A percentile compares a stretch with the other conserved stretches of the same genome.
These are phyloP conservation scores for Cranoglanis bouderius DNA, from an alignment of 2,113 vertebrate species.

Conservation along the genomic window DNA sequence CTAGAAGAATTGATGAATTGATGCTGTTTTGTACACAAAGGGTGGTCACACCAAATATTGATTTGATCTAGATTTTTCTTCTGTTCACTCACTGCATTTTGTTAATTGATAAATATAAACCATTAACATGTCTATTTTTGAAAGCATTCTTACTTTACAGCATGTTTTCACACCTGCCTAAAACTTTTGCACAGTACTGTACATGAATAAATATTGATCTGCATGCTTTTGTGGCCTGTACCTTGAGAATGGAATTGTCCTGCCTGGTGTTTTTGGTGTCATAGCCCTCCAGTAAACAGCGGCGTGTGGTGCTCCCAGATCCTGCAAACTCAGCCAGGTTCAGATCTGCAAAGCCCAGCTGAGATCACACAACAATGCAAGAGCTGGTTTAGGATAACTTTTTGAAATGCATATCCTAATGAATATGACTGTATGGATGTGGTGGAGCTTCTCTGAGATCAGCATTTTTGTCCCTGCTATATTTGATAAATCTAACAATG, in stretches of 20 bases:
- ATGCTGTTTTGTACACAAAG: too few relatives aligned
- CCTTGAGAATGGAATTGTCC: constrained; percentile 99
- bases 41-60: too few relatives aligned
- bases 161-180: too few relatives aligned
- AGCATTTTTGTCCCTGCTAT: background rate
- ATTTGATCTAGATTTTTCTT: too few relatives aligned
- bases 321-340: constrained; percentile 98
- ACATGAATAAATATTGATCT: background rate
- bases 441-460: background rate
- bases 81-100: too few relatives aligned
- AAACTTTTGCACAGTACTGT: too few relatives aligned
- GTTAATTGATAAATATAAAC: too few relatives aligned
- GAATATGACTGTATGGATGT: background rate
- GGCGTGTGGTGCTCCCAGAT: constrained; percentile 91
- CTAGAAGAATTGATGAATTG: too few relatives aligned
- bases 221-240: constrained; percentile 63
- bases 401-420: background rate
- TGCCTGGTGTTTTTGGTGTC: constrained; percentile 98
- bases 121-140: too few relatives aligned
- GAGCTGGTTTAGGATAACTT: background rate
- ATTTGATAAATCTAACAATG: background rate
- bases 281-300: constrained; percentile 96
- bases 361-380: constrained; percentile 31
- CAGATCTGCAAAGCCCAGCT: constrained; percentile 98
- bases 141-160: too few relatives aligned